These are phyloP conservation scores for Miichthys miiuy DNA, from an alignment of 2,797 vertebrate species.

Conservation along the genomic window DNA sequence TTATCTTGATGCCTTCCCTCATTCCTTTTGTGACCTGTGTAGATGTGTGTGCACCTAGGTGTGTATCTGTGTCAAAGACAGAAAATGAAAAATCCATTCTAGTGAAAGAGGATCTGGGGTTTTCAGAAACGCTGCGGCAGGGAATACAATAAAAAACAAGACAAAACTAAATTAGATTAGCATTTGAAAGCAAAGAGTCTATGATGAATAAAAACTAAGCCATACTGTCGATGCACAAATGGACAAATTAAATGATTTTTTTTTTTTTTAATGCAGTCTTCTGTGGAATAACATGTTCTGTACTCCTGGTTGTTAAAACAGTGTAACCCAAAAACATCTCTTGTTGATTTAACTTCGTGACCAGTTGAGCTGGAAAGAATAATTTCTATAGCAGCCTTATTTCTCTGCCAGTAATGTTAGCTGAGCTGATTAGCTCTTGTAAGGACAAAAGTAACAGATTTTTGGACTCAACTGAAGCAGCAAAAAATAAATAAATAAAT, in stretches of 20 bases:
- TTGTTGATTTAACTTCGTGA: too few relatives aligned
- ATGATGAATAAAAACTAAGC: background rate
- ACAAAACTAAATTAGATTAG: background rate
- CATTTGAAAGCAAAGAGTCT: background rate
- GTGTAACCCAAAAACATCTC: background rate
- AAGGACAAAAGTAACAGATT: background rate
- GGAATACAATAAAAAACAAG: background rate
- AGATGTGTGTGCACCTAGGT: background rate
- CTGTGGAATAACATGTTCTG: background rate
- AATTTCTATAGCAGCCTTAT: background rate
- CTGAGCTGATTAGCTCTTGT: background rate
- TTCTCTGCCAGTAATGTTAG: background rate
- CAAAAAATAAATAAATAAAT: background rate
- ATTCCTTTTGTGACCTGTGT: constrained; percentile 3
- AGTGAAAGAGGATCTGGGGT: background rate
- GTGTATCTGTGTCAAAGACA: background rate
- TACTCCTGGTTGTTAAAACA: background rate
- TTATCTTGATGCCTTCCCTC: constrained; percentile 6
- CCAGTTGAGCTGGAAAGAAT: too few relatives aligned
- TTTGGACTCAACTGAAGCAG: background rate
- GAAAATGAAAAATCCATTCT: background rate
- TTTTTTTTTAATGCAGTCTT: background rate
- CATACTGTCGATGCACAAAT: background rate
- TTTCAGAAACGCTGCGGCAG: background rate
- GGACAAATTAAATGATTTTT: background rate